These are phyloP conservation scores for Drosophila orosa DNA, from an alignment of 1,140 invertebrate genomes.

Conservation along the genomic window DNA sequence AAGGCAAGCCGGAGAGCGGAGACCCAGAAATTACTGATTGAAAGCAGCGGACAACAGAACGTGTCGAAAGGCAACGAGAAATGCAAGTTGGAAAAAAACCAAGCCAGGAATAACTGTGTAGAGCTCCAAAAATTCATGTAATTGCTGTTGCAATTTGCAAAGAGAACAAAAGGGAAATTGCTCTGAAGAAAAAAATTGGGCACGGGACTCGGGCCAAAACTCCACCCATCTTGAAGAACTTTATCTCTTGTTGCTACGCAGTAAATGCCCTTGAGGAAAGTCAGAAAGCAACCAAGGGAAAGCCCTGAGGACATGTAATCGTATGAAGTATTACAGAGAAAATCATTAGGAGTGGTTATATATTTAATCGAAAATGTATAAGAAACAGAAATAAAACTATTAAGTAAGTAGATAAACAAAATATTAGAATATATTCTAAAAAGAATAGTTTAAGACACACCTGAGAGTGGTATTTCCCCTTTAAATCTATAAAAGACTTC, in stretches of 20 bases:
- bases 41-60: conserved; percentile 46
- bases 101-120: conserved; percentile 51
- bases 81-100: conserved; percentile 4
- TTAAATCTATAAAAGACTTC: too few relatives aligned
- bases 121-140: conserved; percentile 60
- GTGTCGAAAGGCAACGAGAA: conserved; percentile 44
- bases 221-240: conserved; percentile 15
- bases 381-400: too few relatives aligned
- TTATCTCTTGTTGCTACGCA: conserved; percentile 2
- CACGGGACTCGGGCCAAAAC: conserved; percentile 29
- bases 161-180: conserved; percentile 39
- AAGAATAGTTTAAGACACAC: too few relatives aligned
- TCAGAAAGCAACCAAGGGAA: conserved; percentile 20
- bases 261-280: conserved; percentile 65
- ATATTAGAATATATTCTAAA: too few relatives aligned
- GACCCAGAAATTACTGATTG: conserved; percentile 71
- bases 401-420: too few relatives aligned
- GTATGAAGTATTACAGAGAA: not conserved
- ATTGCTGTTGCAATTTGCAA: conserved; percentile 68
- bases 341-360: not conserved
- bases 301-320: not conserved
- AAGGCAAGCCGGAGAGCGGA: conserved; percentile 15
- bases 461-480: too few relatives aligned
- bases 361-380: not conserved
- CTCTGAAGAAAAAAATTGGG: conserved; percentile 21